Evolutionary conservation across 2,113 vertebrate species (phyloP).

Genomic region (Columba janthina): DNA sequence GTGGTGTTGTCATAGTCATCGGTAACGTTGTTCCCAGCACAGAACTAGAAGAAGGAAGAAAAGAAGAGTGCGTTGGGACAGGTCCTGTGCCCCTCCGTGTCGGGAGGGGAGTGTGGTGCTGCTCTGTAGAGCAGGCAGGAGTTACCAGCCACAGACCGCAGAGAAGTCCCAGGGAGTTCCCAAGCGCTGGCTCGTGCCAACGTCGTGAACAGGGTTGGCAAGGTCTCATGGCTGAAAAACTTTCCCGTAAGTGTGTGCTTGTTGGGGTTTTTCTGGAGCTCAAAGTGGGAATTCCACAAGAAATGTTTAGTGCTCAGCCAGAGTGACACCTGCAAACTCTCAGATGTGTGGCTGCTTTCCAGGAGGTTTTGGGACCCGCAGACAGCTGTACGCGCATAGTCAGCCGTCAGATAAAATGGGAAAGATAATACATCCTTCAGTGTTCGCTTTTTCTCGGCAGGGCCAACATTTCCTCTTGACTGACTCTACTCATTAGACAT

Average conservation of each 20-base stretch:
- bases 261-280: background rate
- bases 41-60: slow-evolving; percentile 47
- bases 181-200: fast-evolving
- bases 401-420: background rate
- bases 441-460: background rate
- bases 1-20: slow-evolving; percentile 67
- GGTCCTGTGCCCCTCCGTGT: fast-evolving
- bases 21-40: slow-evolving; percentile 39
- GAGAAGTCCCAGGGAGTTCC: slow-evolving; percentile 1
- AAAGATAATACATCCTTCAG: background rate
- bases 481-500: background rate
- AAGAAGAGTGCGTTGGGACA: background rate
- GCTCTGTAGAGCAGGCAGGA: background rate
- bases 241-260: background rate
- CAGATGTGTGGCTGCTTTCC: background rate
- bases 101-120: background rate
- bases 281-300: background rate
- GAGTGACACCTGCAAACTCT: background rate
- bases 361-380: background rate
- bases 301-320: background rate
- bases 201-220: background rate
- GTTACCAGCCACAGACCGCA: fast-evolving
- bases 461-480: background rate
- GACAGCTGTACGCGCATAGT: background rate
- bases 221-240: fast-evolving